phyloP scores from a whole-genome alignment of 2,113 vertebrate species.

The Circaetus cinerascens region DNA sequence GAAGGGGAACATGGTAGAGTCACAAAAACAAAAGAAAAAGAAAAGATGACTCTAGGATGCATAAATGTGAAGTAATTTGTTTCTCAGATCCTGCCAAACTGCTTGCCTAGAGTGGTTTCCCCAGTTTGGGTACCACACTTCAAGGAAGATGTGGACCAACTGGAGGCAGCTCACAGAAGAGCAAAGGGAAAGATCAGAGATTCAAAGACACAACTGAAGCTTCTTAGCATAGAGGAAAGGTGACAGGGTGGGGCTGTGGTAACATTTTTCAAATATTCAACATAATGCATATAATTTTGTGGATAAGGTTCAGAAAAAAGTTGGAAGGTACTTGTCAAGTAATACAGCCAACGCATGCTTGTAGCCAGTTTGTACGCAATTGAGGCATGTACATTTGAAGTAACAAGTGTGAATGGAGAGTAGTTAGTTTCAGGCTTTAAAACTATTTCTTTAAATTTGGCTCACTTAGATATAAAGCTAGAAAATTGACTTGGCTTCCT shows the following conservation, averaged over 20 bases:
- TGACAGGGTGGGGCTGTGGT: background rate
- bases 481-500: constrained; percentile 11
- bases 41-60: background rate
- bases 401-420: background rate
- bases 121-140: background rate
- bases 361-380: background rate
- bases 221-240: background rate
- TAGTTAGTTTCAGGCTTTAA: background rate
- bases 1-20: background rate
- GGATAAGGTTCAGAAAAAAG: background rate
- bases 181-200: background rate
- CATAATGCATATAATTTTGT: background rate
- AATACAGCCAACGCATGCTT: background rate
- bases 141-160: background rate
- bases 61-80: background rate
- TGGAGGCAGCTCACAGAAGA: background rate
- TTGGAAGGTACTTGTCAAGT: background rate
- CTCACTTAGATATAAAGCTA: background rate
- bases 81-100: background rate
- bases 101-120: background rate
- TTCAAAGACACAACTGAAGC: background rate
- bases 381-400: background rate
- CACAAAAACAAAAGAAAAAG: background rate
- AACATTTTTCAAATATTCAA: background rate
- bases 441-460: constrained; percentile 24